Base-by-base conservation (phyloP, 2,888 invertebrate species). In the Lysandra bellargus region DNA sequence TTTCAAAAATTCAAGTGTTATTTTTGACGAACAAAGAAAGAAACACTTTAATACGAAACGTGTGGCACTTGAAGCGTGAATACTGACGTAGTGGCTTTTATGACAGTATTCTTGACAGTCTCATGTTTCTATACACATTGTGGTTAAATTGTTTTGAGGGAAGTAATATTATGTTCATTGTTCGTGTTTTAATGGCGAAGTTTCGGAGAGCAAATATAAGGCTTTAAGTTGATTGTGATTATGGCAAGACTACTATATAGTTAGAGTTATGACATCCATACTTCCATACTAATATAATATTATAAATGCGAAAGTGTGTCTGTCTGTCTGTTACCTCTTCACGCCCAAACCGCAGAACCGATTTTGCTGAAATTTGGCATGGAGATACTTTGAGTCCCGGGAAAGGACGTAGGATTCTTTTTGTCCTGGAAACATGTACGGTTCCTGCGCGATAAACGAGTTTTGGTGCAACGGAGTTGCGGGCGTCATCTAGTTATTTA, bases 1-100 rank as follows among this genome's bases (percentile, higher is more conserved):
- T 76, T 53, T 53, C 30, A 53, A 30, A 76, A 76, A 76, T 76
- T 76, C 76, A 76, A 76, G 53, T 76, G 76, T 76, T 53, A 53
- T 76, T 76, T 76, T 57, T 75, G 75, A 75, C 75, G 49, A 53
- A 30, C 49, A 75, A 23, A 23, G 74, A 74, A 40, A 44, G 23
- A 74, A 44, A 23, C 74, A 44, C 40, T 74, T 74, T 74, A 44
- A 74, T 44, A 74, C 74, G 74, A 74, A 74, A 44, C 44, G 74
- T 69, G 69, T 37, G 69, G 69, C 9, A 69, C 33, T 69, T 69
- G 69, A 33, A 69, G 33, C 69, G 69, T 69, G 69, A 69, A 69
- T 69, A 69, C 69, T 69, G 30, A 64, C 69, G 30, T 14, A 69
- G 69, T 69, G 69, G 69, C 69, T 69, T 37, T 30, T 33, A 69